Conservation (phyloP, 2,888 invertebrate species). For the Brenthis ino region DNA sequence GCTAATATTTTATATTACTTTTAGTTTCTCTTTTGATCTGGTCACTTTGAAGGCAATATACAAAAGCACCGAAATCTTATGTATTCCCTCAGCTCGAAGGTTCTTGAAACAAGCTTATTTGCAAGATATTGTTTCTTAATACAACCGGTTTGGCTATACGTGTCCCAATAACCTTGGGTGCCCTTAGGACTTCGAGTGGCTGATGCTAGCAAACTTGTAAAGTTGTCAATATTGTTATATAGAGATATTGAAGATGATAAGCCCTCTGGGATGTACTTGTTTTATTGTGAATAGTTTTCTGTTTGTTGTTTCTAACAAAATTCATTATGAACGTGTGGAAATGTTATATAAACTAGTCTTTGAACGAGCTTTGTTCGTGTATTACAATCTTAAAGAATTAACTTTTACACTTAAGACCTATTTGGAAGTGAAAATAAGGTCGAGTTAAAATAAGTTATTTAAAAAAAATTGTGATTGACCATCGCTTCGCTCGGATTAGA, state of each 20-base stretch:
- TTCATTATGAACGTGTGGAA: too few species aligned
- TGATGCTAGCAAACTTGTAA: constrained; percentile 34
- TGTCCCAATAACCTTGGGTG: constrained; percentile 16
- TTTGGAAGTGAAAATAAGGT: too few species aligned
- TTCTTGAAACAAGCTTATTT: constrained; percentile 37
- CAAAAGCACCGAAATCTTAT: constrained; percentile 37
- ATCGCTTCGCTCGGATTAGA: too few species aligned
- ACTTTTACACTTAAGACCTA: too few species aligned
- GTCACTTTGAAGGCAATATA: constrained; percentile 41
- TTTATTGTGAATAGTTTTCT: constrained; percentile 5
- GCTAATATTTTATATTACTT: constrained; percentile 29
- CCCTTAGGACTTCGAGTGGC: neutral
- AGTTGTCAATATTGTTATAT: constrained; percentile 32
- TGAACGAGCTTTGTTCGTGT: too few species aligned
- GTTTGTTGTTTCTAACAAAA: neutral
- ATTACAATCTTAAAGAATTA: too few species aligned
- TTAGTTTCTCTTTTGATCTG: constrained; percentile 39
- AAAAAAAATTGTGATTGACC: too few species aligned
- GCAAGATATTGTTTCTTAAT: constrained; percentile 44
- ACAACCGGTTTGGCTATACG: constrained; percentile 24
- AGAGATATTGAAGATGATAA: constrained; percentile 23
- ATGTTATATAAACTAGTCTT: too few species aligned
- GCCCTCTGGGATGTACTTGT: constrained; percentile 29
- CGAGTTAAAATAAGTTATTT: too few species aligned
- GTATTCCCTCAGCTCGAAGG: constrained; percentile 39